phyloP scores from a whole-genome alignment of 1,140 invertebrate species.

The Philopotamus ludificatus region DNA sequence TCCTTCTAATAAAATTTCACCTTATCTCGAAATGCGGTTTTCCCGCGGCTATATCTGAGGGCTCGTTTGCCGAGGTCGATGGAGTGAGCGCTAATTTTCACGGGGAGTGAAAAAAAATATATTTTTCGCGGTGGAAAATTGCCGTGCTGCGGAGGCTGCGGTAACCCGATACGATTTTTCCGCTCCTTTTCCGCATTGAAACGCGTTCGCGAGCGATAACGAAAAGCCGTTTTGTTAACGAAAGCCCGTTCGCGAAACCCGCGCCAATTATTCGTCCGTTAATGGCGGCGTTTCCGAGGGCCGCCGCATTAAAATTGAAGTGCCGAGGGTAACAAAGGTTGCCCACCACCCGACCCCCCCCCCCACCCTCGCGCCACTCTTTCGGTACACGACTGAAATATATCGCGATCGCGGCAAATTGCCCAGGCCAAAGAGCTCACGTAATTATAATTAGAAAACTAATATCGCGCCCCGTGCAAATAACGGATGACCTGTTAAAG shows the following conservation, averaged over 20 bases:
- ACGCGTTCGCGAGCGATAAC: slow-evolving; percentile 10
- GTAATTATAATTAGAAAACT: neutral
- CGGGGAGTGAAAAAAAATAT: slow-evolving; percentile 14
- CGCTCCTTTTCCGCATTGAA: slow-evolving; percentile 7
- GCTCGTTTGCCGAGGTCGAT: neutral
- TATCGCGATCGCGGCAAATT: neutral
- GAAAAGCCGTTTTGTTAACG: slow-evolving; percentile 25
- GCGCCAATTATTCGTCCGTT: slow-evolving; percentile 22
- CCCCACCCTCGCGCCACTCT: too few relatives aligned
- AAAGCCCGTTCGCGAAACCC: slow-evolving; percentile 15
- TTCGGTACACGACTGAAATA: too few relatives aligned
- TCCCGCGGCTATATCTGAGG: slow-evolving; percentile 21
- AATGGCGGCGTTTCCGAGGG: slow-evolving; percentile 4
- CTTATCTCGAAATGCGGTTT: slow-evolving; percentile 33
- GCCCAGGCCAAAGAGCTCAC: neutral
- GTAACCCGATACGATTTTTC: slow-evolving; percentile 28
- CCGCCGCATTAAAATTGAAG: neutral
- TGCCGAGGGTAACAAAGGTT: neutral
- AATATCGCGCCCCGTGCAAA: neutral
- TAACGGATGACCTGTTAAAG: neutral
- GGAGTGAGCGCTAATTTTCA: slow-evolving; percentile 21
- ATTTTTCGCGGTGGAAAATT: slow-evolving; percentile 18
- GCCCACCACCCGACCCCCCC: neutral
- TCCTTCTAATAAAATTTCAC: slow-evolving; percentile 26
- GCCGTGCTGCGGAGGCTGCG: neutral